Conservation (phyloP, 2,888 invertebrate genomes). For the Dynastes grantii region DNA sequence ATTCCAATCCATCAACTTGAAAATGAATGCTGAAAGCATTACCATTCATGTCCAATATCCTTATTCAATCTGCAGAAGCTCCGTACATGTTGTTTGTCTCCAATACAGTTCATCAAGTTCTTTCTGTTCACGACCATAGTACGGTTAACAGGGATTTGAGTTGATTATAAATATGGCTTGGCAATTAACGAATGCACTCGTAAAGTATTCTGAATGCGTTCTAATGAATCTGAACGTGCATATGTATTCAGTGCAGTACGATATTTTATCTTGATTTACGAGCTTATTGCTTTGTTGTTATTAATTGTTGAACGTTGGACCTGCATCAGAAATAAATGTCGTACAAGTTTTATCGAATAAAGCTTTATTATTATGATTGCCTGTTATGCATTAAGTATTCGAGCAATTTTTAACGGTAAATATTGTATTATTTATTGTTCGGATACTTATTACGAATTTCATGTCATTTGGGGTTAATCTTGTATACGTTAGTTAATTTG, state of each 20-base stretch:
- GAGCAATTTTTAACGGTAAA: background rate
- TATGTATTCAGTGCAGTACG: slow-evolving; percentile 15
- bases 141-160: slow-evolving; percentile 17
- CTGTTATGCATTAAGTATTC: slow-evolving; percentile 4
- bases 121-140: slow-evolving; percentile 8
- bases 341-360: slow-evolving; percentile 24
- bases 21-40: too few species aligned
- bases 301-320: slow-evolving; percentile 34
- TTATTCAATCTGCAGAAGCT: background rate
- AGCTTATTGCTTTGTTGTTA: slow-evolving; percentile 33
- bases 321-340: slow-evolving; percentile 25
- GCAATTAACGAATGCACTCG: slow-evolving; percentile 32
- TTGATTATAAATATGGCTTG: slow-evolving; percentile 25
- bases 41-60: too few species aligned
- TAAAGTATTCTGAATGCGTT: slow-evolving; percentile 34
- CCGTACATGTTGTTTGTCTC: background rate
- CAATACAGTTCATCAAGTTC: slow-evolving; percentile 15
- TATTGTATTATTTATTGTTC: slow-evolving; percentile 17
- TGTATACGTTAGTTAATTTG: too few species aligned
- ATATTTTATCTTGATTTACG: slow-evolving; percentile 32
- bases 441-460: background rate
- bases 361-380: slow-evolving; percentile 23
- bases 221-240: slow-evolving; percentile 26
- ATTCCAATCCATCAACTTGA: background rate
- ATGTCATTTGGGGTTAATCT: too few species aligned